A percentile compares a stretch with the other conserved stretches of the same genome.
Evolutionary conservation across 2,797 vertebrate species (phyloP).

Genomic region (Nannoperca obscura): DNA sequence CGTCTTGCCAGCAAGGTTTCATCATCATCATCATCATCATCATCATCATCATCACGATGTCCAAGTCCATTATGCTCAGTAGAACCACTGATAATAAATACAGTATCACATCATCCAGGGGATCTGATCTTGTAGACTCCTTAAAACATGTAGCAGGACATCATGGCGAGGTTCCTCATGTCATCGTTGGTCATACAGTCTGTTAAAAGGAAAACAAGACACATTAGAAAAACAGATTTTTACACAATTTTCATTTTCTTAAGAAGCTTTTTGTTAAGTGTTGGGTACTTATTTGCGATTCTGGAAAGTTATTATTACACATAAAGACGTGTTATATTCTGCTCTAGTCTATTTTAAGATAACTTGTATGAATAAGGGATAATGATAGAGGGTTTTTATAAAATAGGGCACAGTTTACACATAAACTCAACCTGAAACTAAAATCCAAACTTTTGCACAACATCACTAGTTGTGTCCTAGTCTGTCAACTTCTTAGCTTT

Average conservation of each 20-base stretch:
- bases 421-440: neutral
- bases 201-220: slow-evolving; percentile 49
- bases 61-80: neutral
- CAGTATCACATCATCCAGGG: slow-evolving; percentile 49
- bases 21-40: neutral
- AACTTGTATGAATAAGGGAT: neutral
- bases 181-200: slow-evolving; percentile 77
- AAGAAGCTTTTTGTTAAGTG: neutral
- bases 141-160: slow-evolving; percentile 83
- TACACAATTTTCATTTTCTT: neutral
- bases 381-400: neutral
- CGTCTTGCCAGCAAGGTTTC: slow-evolving; percentile 14
- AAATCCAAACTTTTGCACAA: neutral
- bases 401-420: neutral
- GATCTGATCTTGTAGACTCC: neutral
- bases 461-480: neutral
- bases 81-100: slow-evolving; percentile 12
- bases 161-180: slow-evolving; percentile 77
- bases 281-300: neutral
- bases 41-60: no score
- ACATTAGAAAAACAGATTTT: neutral
- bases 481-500: no score
- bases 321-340: neutral
- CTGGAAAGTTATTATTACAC: neutral
- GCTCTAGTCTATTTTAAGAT: neutral